A percentile compares a stretch with the other conserved stretches of the same genome.
Evolutionary conservation across 2,113 vertebrate species (phyloP).

Genomic region (Hassar affinis): DNA sequence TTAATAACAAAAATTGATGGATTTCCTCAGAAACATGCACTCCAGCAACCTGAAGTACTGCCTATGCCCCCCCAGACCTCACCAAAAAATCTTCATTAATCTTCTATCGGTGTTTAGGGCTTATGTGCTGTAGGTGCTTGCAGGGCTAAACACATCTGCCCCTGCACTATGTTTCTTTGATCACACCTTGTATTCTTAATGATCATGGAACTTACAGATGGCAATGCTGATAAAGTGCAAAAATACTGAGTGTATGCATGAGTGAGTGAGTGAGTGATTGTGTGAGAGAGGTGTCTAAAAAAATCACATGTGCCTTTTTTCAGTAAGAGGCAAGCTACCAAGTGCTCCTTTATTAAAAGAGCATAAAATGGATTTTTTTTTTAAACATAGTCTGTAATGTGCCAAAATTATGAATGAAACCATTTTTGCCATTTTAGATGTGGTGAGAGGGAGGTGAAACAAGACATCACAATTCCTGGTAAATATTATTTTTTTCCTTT

Average conservation of each 20-base stretch:
- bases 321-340: neutral
- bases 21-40: neutral
- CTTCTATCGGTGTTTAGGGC: neutral
- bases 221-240: neutral
- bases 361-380: no score
- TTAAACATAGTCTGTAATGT: neutral
- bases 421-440: neutral
- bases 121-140: constrained; percentile 7
- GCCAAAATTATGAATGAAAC: neutral
- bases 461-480: neutral
- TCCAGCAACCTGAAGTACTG: neutral
- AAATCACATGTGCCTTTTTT: neutral
- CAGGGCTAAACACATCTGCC: neutral
- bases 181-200: neutral
- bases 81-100: neutral
- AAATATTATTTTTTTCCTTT: neutral
- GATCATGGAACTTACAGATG: neutral
- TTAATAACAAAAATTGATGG: neutral
- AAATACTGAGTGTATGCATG: neutral
- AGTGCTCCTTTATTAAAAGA: neutral
- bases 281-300: neutral
- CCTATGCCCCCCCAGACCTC: neutral
- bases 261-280: neutral
- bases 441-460: neutral
- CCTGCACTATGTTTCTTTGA: neutral